Base-by-base conservation (phyloP, 2,113 vertebrate species). In the Suricata suricatta region DNA sequence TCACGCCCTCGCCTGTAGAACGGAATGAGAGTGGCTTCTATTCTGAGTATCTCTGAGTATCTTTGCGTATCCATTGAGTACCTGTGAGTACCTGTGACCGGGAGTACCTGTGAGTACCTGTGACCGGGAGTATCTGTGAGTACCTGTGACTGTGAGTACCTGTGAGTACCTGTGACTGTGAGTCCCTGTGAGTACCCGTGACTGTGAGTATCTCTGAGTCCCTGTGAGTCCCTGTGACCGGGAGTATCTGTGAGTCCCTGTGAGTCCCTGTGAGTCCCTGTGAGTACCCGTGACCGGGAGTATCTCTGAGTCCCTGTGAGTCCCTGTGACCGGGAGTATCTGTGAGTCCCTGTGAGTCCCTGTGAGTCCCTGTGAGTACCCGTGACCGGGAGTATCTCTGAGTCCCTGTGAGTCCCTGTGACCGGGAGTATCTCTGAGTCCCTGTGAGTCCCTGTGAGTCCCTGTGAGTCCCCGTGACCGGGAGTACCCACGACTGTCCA, bases 161-260 rank as follows among this genome's bases (percentile, higher is more conserved):
- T 1, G 2, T 11, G 69, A 35, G n/a, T 38, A 38, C 2, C 68
- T 9, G 9, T 27, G 2, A 11, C 19, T 17, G 1, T 23, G 0
- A 66, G 29, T 6, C 1, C 11, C 19, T 17, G 1, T 38, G 0
- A 66, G 12, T 6, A 31, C 13, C 64, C n/a, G n/a, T n/a, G n/a
- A n/a, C n/a, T n/a, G 5, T 6, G 66, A 68, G 31, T 7, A 33
- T 4, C 17, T 33, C 1, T 9, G 66, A 33, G 66, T 17, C 3
- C 6, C 7, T 16, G 7, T n/a, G 52, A 17, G 66, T 7, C 15
- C 15, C 29, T 33, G 14, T 33, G 5, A 15, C 29, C 7, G 13
- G 11, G 47, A 50, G 50, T 50, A 50, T 16, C 15, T 2, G 15
- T 33, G 64, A 33, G 64, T 16, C 19, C 33, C 68, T 10, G 17